Evolutionary conservation across 2,113 vertebrate species (phyloP).

Genomic region (Tringa solitaria): DNA sequence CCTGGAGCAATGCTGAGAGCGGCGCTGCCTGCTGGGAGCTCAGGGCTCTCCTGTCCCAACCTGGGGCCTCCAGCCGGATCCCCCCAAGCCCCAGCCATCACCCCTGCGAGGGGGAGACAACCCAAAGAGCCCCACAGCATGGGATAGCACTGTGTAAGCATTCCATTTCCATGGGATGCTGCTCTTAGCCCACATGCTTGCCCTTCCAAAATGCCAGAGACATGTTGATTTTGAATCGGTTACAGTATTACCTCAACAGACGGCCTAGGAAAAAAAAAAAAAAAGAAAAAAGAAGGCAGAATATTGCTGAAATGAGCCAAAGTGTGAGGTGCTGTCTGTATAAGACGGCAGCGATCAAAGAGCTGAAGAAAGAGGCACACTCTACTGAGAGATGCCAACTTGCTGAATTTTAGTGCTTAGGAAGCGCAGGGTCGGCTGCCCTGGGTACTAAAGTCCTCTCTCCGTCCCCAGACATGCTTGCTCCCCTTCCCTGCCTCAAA

Average conservation of each 20-base stretch:
- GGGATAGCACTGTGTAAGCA: neutral
- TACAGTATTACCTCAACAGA: neutral
- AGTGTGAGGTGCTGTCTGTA: neutral
- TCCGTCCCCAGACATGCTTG: neutral
- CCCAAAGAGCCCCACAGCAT: neutral
- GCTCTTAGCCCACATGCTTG: neutral
- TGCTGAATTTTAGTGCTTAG: neutral
- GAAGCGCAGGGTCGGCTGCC: neutral
- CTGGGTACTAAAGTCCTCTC: neutral
- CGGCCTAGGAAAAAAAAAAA: neutral
- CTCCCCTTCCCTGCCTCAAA: neutral
- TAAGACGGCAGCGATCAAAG: neutral
- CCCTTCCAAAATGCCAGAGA: neutral
- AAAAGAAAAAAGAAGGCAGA: neutral
- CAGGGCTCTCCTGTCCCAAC: neutral
- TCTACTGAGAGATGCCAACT: neutral
- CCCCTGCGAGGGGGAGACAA: rapidly evolving
- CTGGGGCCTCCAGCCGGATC: rapidly evolving
- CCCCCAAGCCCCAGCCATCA: neutral
- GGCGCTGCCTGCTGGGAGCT: neutral
- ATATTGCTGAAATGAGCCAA: neutral
- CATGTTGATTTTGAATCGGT: neutral
- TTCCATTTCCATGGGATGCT: neutral
- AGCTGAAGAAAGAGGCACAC: neutral
- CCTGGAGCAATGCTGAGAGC: neutral